Evolutionary conservation across 2,888 invertebrate genomes (phyloP), one percentile per base, ranked within the genome.

Genomic region (Ophioninae sp.): DNA sequence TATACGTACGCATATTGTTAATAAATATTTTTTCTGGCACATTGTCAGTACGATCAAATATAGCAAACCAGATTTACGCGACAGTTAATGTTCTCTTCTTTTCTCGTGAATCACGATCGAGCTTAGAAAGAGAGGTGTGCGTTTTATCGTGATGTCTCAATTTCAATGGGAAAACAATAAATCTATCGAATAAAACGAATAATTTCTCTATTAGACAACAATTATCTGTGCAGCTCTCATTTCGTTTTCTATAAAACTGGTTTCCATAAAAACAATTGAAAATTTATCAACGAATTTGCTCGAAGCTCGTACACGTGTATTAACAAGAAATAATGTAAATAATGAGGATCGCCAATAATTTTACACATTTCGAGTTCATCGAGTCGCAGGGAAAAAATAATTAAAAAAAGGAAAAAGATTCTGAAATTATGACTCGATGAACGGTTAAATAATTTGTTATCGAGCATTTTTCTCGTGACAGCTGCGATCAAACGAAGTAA

Each of bases 11-110:
- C 87, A 88, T 88, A 88, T 82, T 83, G 81, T 87, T 88, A 89
- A 90, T 90, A 90, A 90, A 90, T 90, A 90, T 85, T 69, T 82
- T 88, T 88, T 90, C 88, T 90, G 90, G 90, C 90, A 90, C 90
- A 89, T 90, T 87, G 85, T 90, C 86, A 87, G 86, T 85, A 76
- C 84, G 81, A 79, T 80, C 71, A 85, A 85, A 86, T 87, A 87
- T 87, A 89, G 86, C 88, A 85, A 87, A 82, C 85, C 85, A 87
- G 85, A 88, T 86, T 80, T 68, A 56, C 79, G 72, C 77, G 75
- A 39, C 56, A 51, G 58, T 39, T 44, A 37, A 81, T 77, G 69
- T 68, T 65, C 56, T 59, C 75, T 64, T 51, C 13, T 56, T n/a
- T 69, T 58, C 39, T 41, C 51, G 64, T 78, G 59, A 67, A 77